Percentiles rank a stretch among this genome's conserved stretches.
phyloP scores from a whole-genome alignment of 1,140 invertebrate species.

The Subanguina moxae region DNA sequence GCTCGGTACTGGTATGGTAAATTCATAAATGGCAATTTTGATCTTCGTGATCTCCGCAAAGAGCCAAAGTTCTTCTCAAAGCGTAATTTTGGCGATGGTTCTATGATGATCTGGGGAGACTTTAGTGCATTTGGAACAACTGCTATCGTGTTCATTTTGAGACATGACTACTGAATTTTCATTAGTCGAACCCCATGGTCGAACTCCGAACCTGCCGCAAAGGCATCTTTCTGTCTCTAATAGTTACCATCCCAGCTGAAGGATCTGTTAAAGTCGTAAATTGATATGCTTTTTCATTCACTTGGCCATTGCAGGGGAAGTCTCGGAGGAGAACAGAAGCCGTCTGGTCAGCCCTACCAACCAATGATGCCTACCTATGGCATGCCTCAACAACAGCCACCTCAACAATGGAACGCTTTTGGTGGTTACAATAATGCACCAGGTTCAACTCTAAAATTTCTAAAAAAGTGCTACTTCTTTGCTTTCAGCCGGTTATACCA shows the following conservation, averaged over 20 bases:
- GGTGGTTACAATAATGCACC: not conserved
- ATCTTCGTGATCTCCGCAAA: too few relatives aligned
- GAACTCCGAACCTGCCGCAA: not conserved
- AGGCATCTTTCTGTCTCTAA: too few relatives aligned
- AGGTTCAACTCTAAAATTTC: not conserved
- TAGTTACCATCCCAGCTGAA: too few relatives aligned
- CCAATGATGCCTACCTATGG: conserved; percentile 3
- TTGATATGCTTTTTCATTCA: not conserved
- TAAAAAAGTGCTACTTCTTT: not conserved
- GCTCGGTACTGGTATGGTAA: too few relatives aligned
- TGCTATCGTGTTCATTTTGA: too few relatives aligned
- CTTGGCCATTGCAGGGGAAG: not conserved
- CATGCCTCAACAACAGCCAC: not conserved
- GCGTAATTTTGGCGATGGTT: too few relatives aligned
- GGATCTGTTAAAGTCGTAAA: not conserved
- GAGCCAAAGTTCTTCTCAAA: too few relatives aligned
- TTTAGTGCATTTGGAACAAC: too few relatives aligned
- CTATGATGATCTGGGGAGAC: too few relatives aligned
- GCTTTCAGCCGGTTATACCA: not conserved
- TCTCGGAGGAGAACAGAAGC: conserved; percentile 3
- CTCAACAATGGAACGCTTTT: not conserved
- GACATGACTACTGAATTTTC: too few relatives aligned
- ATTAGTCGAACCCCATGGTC: too few relatives aligned
- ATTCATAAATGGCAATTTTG: too few relatives aligned
- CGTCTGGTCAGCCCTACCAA: not conserved